Base-by-base conservation (phyloP, 2,888 invertebrate genomes). In the Plagodis pulveraria region DNA sequence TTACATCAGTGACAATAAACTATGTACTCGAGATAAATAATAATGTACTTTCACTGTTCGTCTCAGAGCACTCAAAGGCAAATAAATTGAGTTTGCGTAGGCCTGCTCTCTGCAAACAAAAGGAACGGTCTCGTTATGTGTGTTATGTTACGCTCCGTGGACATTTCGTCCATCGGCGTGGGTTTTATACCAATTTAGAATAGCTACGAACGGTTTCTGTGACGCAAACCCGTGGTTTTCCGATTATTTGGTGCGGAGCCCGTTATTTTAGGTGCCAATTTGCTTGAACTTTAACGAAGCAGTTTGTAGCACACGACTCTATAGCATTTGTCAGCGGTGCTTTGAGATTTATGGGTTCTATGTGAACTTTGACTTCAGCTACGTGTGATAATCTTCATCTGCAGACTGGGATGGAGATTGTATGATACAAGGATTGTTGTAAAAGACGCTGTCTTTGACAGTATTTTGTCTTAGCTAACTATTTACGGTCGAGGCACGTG, bases 251-350 rank as follows among this genome's bases (percentile, higher is more conserved):
- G 77, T 71, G 73, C 70, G 71, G 70, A 76, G 67, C 58, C 90
- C 90, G 91, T 90, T 90, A 91, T 67, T 78, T 80, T 79, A 76
- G 81, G 80, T 78, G 80, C 70, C 68, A 72, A 77, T 70, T 72
- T 67, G 63, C 64, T 62, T 61, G 56, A 60, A 65, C 62, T 62
- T 65, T 62, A 69, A 58, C 63, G 62, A 65, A 66, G 63, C 63
- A 47, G 63, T 65, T 63, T 69, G 62, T 67, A 42, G 69, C 47
- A 61, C 69, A 58, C 52, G 55, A 41, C 59, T 52, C 60, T 51
- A 53, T 65, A 52, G 51, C 50, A 49, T 56, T 52, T 61, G 62
- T 64, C 62, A 63, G 60, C 42, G 36, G 52, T 51, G 47, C 46
- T 36, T 44, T 53, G 46, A 57, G 58, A 65, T 66, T 65, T 58